A percentile compares a stretch with the other conserved stretches of the same genome.
phyloP scores from a whole-genome alignment of 2,888 invertebrate species.

The Halictus quadricinctus region DNA sequence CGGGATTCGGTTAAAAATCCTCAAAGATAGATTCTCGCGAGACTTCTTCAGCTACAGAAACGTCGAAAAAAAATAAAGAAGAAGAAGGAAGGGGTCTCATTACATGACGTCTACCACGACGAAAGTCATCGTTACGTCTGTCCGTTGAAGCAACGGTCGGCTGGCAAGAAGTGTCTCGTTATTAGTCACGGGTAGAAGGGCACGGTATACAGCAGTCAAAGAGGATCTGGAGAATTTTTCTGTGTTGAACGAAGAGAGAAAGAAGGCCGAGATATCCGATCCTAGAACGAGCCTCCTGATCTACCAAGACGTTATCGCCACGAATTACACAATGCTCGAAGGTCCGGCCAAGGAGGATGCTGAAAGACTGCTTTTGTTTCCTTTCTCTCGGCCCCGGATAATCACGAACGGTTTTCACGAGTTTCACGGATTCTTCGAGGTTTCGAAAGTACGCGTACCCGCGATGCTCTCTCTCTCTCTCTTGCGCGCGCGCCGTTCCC shows the following conservation, averaged over 20 bases:
- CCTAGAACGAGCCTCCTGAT: background rate
- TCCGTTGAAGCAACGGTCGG: constrained; percentile 41
- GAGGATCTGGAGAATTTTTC: constrained; percentile 14
- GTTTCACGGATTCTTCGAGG: background rate
- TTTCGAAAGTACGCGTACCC: background rate
- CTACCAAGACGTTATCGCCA: background rate
- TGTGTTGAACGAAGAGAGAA: constrained; percentile 1
- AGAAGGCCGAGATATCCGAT: background rate
- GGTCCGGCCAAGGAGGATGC: background rate
- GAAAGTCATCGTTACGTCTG: constrained; percentile 53
- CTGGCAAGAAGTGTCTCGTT: constrained; percentile 50
- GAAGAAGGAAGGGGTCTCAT: constrained; percentile 41
- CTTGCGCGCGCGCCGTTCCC: background rate
- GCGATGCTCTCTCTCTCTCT: constrained; percentile 8
- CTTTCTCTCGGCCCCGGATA: background rate
- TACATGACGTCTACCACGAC: constrained; percentile 45
- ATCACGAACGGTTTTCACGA: constrained; percentile 13
- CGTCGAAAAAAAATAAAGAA: background rate
- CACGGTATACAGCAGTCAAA: constrained; percentile 31
- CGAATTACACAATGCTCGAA: constrained; percentile 15
- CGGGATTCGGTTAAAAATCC: constrained; percentile 23
- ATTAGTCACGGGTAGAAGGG: constrained; percentile 41
- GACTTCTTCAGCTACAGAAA: constrained; percentile 1
- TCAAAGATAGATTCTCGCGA: constrained; percentile 15
- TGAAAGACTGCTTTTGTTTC: background rate